Evolutionary conservation across 2,797 vertebrate species (phyloP).

Genomic region (Clarias fuscus): DNA sequence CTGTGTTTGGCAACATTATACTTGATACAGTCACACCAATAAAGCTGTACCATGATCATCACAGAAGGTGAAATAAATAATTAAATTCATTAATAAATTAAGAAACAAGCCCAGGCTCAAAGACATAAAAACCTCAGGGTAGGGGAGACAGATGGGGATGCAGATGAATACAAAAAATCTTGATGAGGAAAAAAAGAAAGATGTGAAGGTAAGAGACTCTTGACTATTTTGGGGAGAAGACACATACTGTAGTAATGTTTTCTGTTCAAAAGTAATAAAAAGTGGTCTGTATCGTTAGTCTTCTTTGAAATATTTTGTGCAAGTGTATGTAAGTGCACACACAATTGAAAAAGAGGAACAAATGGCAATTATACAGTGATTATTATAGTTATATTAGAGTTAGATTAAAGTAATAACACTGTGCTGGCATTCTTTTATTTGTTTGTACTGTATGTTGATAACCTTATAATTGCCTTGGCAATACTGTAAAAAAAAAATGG

Average conservation of each 20-base stretch:
- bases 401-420: background rate
- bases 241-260: background rate
- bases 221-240: background rate
- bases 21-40: no score
- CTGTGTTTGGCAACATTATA: no score
- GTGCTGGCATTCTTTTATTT: background rate
- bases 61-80: constrained; percentile 18
- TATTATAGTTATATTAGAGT: constrained; percentile 7
- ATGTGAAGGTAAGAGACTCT: background rate
- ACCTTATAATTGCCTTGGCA: constrained; percentile 1
- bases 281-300: background rate
- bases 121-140: background rate
- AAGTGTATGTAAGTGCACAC: background rate
- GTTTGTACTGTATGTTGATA: constrained; percentile 1
- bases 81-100: no score
- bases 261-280: background rate
- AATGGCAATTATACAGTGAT: constrained; percentile 6
- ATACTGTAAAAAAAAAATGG: background rate
- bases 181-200: no score
- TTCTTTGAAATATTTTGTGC: background rate
- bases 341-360: background rate
- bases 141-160: no score
- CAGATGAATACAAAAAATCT: no score
- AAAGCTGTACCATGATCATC: no score
- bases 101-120: background rate